phyloP scores from a whole-genome alignment of 2,888 invertebrate genomes.

The Drosophila rellima region DNA sequence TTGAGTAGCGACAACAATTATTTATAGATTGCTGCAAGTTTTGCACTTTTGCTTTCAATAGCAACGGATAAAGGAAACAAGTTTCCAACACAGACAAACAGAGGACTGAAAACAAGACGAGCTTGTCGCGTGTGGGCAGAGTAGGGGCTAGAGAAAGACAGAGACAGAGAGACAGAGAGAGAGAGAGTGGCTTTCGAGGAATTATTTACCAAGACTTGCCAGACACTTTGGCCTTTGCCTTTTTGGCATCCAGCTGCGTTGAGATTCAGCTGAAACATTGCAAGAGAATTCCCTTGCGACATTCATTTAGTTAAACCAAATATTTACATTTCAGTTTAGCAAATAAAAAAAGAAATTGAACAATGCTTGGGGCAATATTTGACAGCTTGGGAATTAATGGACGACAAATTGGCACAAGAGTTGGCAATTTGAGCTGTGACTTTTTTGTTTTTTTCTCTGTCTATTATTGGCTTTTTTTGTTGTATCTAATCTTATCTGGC shows the following conservation, averaged over 20 bases:
- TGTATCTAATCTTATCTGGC: slow-evolving; percentile 48
- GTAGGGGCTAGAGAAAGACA: slow-evolving; percentile 7
- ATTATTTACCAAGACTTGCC: slow-evolving; percentile 19
- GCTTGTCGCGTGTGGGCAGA: slow-evolving; percentile 19
- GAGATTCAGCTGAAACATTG: slow-evolving; percentile 3
- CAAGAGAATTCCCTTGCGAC: neutral
- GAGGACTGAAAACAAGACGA: slow-evolving; percentile 1
- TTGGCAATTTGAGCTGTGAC: slow-evolving; percentile 23
- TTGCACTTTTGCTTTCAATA: slow-evolving; percentile 62
- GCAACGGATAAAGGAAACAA: slow-evolving; percentile 8
- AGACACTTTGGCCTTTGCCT: slow-evolving; percentile 38
- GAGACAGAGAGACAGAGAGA: neutral
- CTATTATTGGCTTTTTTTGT: slow-evolving; percentile 2
- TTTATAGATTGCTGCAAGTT: slow-evolving; percentile 54
- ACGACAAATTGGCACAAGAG: slow-evolving; percentile 41
- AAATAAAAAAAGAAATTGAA: slow-evolving; percentile 25
- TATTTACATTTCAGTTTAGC: slow-evolving; percentile 18
- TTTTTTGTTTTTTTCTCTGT: slow-evolving; percentile 1
- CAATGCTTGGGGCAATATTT: slow-evolving; percentile 19
- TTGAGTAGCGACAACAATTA: slow-evolving; percentile 30
- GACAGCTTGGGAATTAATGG: slow-evolving; percentile 40
- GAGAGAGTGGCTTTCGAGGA: neutral
- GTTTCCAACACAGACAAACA: slow-evolving; percentile 2
- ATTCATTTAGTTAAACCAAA: slow-evolving; percentile 18
- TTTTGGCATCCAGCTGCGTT: slow-evolving; percentile 30